Percentiles rank a stretch among this genome's conserved stretches.
phyloP scores from a whole-genome alignment of 2,888 invertebrate genomes.

The Polyommatus icarus region DNA sequence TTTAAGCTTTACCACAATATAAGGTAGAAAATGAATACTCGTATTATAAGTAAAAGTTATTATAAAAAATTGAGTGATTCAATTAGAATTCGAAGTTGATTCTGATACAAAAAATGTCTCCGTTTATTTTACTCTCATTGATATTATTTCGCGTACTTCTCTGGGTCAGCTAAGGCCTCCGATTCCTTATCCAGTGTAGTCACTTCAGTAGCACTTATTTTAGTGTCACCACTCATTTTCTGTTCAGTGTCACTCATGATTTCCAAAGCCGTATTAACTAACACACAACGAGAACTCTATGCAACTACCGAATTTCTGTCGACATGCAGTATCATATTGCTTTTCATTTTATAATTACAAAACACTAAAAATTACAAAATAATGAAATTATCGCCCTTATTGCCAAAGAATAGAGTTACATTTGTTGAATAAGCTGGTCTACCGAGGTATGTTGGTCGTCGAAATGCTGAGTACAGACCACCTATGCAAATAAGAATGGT shows the following conservation, averaged over 20 bases:
- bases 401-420: conserved; percentile 25
- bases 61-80: not conserved
- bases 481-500: conserved; percentile 18
- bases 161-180: not conserved
- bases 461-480: conserved; percentile 17
- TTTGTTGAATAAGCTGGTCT: conserved; percentile 8
- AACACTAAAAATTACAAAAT: not conserved
- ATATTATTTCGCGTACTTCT: conserved; percentile 17
- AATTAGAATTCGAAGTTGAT: not conserved
- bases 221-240: conserved; percentile 19
- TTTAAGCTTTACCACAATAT: no score
- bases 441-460: not conserved
- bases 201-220: conserved; percentile 9
- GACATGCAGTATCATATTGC: conserved; percentile 36
- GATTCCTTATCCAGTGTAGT: not conserved
- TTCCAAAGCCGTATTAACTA: conserved; percentile 15
- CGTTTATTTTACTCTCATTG: not conserved
- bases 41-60: no score
- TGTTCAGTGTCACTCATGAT: conserved; percentile 13
- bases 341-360: conserved; percentile 11
- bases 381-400: conserved; percentile 6
- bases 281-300: conserved; percentile 31
- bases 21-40: no score
- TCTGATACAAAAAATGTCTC: no score
- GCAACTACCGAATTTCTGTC: conserved; percentile 36